Percentiles rank a stretch among this genome's conserved stretches.
Conservation (phyloP, 2,888 invertebrate species). For the Stratiomys singularior region DNA sequence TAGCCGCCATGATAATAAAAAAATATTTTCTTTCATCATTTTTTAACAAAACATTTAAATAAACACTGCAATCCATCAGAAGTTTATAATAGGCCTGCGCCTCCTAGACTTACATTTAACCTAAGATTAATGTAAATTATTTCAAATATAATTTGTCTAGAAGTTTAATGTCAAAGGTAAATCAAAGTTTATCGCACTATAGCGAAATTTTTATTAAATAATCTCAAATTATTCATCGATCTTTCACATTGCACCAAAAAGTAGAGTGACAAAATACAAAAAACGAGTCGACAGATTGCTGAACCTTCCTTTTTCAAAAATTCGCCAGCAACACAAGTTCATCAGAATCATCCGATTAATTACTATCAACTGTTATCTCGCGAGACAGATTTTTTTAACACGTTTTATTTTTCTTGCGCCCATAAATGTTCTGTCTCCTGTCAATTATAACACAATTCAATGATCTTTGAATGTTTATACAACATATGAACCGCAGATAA, state of each 20-base stretch:
- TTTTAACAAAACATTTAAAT: background rate
- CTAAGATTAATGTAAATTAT: background rate
- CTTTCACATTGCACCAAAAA: too few relatives aligned
- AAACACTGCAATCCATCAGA: background rate
- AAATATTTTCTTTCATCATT: background rate
- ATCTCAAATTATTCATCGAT: too few relatives aligned
- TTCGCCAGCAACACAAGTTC: background rate
- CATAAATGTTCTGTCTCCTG: background rate
- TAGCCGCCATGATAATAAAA: background rate
- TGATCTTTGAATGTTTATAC: background rate
- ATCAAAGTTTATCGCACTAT: background rate
- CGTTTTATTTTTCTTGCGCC: background rate
- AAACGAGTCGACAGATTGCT: background rate
- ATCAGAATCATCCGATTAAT: background rate
- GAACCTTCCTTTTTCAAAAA: background rate
- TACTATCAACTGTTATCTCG: background rate
- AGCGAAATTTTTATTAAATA: background rate
- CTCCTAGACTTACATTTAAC: background rate
- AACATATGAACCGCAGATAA: background rate
- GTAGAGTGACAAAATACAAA: too few relatives aligned
- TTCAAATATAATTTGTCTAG: background rate
- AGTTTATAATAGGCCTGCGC: background rate
- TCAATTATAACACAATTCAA: slow-evolving; percentile 5
- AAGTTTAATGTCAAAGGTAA: background rate
- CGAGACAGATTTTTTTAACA: background rate